Conservation (phyloP, 2,888 invertebrate species). For the Apamea anceps region DNA sequence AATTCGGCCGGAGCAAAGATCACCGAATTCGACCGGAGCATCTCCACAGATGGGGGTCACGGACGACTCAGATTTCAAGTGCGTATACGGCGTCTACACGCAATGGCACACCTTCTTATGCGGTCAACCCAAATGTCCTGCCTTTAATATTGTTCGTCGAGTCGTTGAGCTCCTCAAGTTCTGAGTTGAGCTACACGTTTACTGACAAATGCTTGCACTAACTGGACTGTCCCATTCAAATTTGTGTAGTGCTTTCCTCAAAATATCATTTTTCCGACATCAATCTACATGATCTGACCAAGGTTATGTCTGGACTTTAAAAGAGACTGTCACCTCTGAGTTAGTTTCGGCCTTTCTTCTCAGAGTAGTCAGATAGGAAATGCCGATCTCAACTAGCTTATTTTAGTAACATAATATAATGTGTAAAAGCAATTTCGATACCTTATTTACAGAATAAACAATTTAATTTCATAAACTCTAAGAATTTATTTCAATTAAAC, state of each 20-base stretch:
- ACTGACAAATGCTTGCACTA: not conserved
- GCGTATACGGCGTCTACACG: not conserved
- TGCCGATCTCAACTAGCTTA: too few species aligned
- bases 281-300: too few species aligned
- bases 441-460: too few species aligned
- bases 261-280: too few species aligned
- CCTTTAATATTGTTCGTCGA: not conserved
- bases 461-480: too few species aligned
- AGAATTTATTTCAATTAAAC: too few species aligned
- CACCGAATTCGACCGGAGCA: not conserved
- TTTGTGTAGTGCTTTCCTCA: not conserved
- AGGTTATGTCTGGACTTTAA: too few species aligned
- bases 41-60: not conserved
- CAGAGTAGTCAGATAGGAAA: too few species aligned
- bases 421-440: too few species aligned
- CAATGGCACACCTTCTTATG: not conserved
- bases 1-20: not conserved
- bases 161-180: not conserved
- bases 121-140: not conserved
- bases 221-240: not conserved
- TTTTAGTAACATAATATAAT: too few species aligned
- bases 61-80: not conserved
- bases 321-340: too few species aligned
- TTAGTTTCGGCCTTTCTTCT: too few species aligned
- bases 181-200: not conserved